Percentiles rank a stretch among this genome's conserved stretches.
These are phyloP conservation scores for Sycophila sp. DNA, from an alignment of 1,140 invertebrate genomes.

Conservation along the genomic window DNA sequence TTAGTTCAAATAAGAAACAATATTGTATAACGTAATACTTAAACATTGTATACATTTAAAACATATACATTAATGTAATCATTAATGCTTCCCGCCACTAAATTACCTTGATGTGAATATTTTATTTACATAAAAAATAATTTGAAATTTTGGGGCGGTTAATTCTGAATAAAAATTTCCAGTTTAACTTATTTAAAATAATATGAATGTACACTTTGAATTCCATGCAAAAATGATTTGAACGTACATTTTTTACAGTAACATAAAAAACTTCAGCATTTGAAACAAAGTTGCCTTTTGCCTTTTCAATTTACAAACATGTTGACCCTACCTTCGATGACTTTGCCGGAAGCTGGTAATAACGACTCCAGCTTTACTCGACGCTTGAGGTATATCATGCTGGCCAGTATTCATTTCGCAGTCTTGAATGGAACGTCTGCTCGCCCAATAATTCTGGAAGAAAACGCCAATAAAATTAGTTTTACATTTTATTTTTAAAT, in stretches of 20 bases:
- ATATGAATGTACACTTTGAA: background rate
- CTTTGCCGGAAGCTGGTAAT: slow-evolving; percentile 93
- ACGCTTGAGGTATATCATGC: slow-evolving; percentile 69
- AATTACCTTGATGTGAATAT: too few relatives aligned
- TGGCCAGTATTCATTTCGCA: slow-evolving; percentile 62
- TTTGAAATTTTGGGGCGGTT: too few relatives aligned
- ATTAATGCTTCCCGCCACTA: too few relatives aligned
- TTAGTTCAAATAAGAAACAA: too few relatives aligned
- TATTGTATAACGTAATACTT: too few relatives aligned
- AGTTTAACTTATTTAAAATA: background rate
- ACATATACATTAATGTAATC: too few relatives aligned
- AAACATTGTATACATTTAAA: too few relatives aligned
- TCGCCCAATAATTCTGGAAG: slow-evolving; percentile 63
- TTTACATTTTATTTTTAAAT: too few relatives aligned
- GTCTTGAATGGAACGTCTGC: slow-evolving; percentile 64
- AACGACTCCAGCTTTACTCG: slow-evolving; percentile 85
- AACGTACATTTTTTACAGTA: background rate
- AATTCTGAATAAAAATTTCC: background rate
- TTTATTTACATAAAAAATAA: too few relatives aligned
- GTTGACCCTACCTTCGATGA: slow-evolving; percentile 89
- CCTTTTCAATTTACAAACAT: slow-evolving; percentile 38
- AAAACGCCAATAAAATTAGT: too few relatives aligned
- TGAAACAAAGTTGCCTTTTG: background rate
- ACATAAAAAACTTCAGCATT: background rate
- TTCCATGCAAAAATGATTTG: background rate